Conservation (phyloP, 35 echinoderm and acorn worm species). For the Apostichopus japonicus region DNA sequence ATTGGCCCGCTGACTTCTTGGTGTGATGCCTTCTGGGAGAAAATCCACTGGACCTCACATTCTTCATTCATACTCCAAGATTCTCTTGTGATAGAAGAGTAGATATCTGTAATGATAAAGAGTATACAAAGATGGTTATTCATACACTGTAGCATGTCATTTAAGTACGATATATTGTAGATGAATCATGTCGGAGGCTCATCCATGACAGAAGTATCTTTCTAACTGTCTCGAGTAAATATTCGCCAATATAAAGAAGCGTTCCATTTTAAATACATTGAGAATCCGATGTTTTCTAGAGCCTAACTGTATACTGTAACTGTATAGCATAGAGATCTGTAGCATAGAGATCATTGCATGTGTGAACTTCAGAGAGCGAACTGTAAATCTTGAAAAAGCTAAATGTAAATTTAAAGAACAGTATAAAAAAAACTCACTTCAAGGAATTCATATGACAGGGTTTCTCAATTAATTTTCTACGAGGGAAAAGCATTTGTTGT, state of each 20-base stretch:
- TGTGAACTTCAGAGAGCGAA: background rate
- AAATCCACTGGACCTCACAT: background rate
- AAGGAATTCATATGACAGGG: too few species aligned
- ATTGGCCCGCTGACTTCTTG: background rate
- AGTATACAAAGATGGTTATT: too few species aligned
- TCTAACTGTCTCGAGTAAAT: too few species aligned
- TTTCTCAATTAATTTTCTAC: too few species aligned
- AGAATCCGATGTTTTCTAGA: background rate
- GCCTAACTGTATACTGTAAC: too few species aligned
- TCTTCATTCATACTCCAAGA: constrained; percentile 93
- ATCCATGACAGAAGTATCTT: too few species aligned
- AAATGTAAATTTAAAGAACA: background rate
- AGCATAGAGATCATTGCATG: background rate
- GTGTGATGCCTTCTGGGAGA: background rate
- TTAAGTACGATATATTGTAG: background rate
- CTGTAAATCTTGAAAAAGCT: background rate
- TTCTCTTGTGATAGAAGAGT: constrained; percentile 94
- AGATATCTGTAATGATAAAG: constrained; percentile 74
- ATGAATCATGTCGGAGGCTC: too few species aligned
- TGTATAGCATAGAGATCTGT: too few species aligned
- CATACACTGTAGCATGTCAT: background rate
- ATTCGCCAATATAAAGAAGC: too few species aligned
- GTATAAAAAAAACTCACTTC: too few species aligned
- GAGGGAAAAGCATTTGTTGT: too few species aligned
- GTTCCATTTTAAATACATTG: background rate